Conservation (phyloP, 2,113 vertebrate species). For the Hypomesus transpacificus region DNA sequence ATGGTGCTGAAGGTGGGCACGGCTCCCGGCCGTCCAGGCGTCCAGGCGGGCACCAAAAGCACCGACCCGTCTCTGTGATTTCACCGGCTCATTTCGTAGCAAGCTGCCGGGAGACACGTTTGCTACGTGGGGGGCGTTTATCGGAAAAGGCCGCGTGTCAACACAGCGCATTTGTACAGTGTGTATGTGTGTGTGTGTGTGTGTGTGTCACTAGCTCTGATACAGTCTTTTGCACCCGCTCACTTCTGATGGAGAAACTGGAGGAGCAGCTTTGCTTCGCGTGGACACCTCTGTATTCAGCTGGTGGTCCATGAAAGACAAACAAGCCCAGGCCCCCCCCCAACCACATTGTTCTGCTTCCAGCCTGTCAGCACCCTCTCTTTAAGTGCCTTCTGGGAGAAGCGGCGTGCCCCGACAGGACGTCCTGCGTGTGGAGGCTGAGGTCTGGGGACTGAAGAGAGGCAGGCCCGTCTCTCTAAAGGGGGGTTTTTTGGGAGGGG, state of each 20-base stretch:
- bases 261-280: slow-evolving; percentile 7
- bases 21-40: too few relatives aligned
- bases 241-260: background rate
- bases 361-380: slow-evolving; percentile 30
- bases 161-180: too few relatives aligned
- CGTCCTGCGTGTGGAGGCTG: slow-evolving; percentile 30
- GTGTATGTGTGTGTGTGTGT: slow-evolving; percentile 8
- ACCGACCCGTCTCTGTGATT: too few relatives aligned
- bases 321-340: slow-evolving; percentile 14
- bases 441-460: background rate
- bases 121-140: too few relatives aligned
- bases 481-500: too few relatives aligned
- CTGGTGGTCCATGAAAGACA: slow-evolving; percentile 27
- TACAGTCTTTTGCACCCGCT: too few relatives aligned
- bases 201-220: background rate
- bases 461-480: too few relatives aligned
- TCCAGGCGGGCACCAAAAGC: background rate
- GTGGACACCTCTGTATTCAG: slow-evolving; percentile 18
- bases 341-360: slow-evolving; percentile 23
- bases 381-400: slow-evolving; percentile 40
- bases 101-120: too few relatives aligned
- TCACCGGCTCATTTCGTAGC: too few relatives aligned
- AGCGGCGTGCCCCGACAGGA: slow-evolving; percentile 24
- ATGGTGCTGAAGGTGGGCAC: slow-evolving; percentile 77
- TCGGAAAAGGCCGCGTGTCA: too few relatives aligned